Evolutionary conservation across 2,888 invertebrate species (phyloP).

Genomic region (Eristalis intricaria): DNA sequence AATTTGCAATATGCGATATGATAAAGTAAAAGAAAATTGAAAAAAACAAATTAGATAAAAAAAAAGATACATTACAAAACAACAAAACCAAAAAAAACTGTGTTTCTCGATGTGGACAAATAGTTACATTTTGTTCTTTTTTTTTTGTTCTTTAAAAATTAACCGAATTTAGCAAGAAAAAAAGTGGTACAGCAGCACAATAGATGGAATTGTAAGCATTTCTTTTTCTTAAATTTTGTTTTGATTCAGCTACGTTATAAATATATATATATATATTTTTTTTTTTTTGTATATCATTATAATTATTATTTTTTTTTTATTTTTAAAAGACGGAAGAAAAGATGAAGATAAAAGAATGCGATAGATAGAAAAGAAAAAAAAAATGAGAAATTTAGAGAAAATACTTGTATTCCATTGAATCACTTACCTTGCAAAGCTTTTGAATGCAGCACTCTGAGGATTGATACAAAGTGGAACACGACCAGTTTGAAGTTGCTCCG

Average conservation of each 20-base stretch:
- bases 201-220: not conserved
- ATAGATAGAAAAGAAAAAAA: conserved; percentile 38
- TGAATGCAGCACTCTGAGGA: conserved; percentile 99
- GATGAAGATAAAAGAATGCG: conserved; percentile 31
- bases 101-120: not conserved
- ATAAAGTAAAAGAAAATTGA: not conserved
- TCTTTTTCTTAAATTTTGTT: not conserved
- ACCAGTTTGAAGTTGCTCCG: conserved; percentile 96
- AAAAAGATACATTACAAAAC: conserved; percentile 18
- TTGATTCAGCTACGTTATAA: not conserved
- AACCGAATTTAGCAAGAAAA: conserved; percentile 59
- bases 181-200: conserved; percentile 48
- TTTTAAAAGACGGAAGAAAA: conserved; percentile 15
- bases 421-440: conserved; percentile 99
- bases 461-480: conserved; percentile 99
- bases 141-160: conserved; percentile 1
- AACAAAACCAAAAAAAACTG: conserved; percentile 13
- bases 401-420: not conserved
- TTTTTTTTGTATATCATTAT: too few relatives aligned
- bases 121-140: not conserved
- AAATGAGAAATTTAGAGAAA: conserved; percentile 15
- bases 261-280: not conserved
- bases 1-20: conserved; percentile 7
- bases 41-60: not conserved
- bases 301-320: conserved; percentile 8